Conservation (phyloP, 2,797 vertebrate genomes). For the Hipposideros larvatus region DNA sequence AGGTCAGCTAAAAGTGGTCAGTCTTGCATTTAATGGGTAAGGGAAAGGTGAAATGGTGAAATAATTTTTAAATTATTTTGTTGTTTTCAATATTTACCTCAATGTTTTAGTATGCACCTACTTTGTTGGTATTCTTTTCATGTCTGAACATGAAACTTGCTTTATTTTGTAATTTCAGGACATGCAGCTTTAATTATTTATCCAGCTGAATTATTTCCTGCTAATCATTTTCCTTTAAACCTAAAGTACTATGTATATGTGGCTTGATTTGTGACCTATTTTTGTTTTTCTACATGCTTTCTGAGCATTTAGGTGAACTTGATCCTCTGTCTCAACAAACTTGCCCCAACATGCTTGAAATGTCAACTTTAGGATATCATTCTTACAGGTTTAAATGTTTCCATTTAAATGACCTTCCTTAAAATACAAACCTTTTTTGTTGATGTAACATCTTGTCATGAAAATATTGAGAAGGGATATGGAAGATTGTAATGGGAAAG, state of each 20-base stretch:
- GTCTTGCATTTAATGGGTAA: background rate
- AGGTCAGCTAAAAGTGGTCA: background rate
- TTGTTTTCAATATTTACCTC: background rate
- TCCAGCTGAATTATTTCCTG: background rate
- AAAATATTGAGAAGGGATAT: background rate
- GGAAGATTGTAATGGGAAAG: background rate
- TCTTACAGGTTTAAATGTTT: slow-evolving; percentile 30
- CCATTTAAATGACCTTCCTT: slow-evolving; percentile 13
- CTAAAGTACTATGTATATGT: background rate
- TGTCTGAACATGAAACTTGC: background rate
- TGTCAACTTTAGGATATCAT: background rate
- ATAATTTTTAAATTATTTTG: background rate
- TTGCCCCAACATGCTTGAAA: background rate
- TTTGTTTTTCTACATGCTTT: background rate
- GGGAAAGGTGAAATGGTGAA: background rate
- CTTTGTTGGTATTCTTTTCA: background rate
- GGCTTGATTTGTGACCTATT: background rate
- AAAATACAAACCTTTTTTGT: slow-evolving; percentile 1
- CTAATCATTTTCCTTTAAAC: background rate
- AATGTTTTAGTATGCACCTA: background rate
- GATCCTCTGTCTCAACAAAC: background rate
- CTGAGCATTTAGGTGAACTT: background rate
- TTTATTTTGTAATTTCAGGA: background rate
- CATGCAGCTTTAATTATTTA: background rate
- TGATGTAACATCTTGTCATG: background rate